Evolutionary conservation across 2,113 vertebrate species (phyloP), one percentile per base, ranked within the genome.

Genomic region (Cololabis saira): DNA sequence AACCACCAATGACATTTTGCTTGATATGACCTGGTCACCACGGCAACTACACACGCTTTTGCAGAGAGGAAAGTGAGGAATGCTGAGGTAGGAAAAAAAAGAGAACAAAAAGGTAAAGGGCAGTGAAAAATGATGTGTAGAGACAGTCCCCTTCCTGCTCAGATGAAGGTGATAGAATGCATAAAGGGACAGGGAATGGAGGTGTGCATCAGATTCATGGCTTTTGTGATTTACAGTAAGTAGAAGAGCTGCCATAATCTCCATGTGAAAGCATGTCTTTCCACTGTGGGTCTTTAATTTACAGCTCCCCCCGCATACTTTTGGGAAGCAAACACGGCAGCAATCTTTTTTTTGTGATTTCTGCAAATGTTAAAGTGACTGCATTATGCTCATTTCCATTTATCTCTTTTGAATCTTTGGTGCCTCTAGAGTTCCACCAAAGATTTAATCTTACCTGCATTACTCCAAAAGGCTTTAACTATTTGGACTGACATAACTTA

Each of bases 21-120:
- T 22, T 61, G 44, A 51, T 13, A 8, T 68, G 64, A 72, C 63
- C 37, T 12, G 19, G 80, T 89, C 69, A 76, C 89, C 81, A 82
- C 69, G 56, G 73, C 70, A 90, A 88, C 81, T 49, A 30, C 42
- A 37, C 24, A 63, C 12, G 67, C 63, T 48, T 80, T 52, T 33
- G 24, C 22, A 52, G 40, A 19, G 27, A 16, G 33, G 14, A 21
- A 18, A 60, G 10, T 37, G 33, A 37, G 33, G 33, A 9, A 37
- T 37, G 33, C 24, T 5, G 33, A 9, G 33, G 33, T 37, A 27
- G n/a, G n/a, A n/a, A 27, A 27, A 3, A 3, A 27, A 27, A 27
- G 24, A 5, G 2, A 27, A 27, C n/a, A n/a, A 27, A 27, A 27
- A 27, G 24, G 24, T 27, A 27, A 27, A 27, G 24, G 24, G 24